Evolutionary conservation across 2,113 vertebrate genomes (phyloP), one percentile per base, ranked within the genome.

Genomic region (Chionomys nivalis): DNA sequence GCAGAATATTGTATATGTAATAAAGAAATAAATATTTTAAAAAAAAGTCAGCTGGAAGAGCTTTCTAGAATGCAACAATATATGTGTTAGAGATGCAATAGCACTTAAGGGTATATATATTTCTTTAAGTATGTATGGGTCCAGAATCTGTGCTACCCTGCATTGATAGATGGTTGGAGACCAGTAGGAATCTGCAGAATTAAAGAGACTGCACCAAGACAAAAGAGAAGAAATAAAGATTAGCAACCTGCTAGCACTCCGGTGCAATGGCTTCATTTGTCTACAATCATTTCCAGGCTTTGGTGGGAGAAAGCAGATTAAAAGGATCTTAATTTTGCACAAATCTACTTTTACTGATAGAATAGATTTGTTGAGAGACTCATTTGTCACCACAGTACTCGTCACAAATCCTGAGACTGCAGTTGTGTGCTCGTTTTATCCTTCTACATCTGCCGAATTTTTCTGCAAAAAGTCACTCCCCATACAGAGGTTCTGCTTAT

Each of bases 11-110:
- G 2, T 13, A 52, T n/a, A n/a, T n/a, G n/a, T n/a, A 49, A 49
- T 49, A 49, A 49, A 49, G 10, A 49, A 49, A 49, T 49, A 49
- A 49, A 49, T 49, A 12, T 49, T 52, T 52, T 49, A 9, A 49
- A 13, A 90, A 11, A 96, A 95, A 77, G 90, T 96, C 95, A 90
- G 36, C 94, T 93, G 89, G 58, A 89, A 92, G 96, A 96, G 96
- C 94, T 98, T 93, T 96, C 9, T 5, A 76, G 91, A 81, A 88
- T 95, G 96, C 76, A 52, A 73, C 87, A 93, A 94, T 44, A 65
- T 3, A 93, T n/a, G 13, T 85, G 26, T 24, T n/a, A 77, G 42
- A 90, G 42, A 10, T 87, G 65, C 33, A 47, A 23, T 24, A 95
- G 75, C 72, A 94, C 31, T 96, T 94, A 92, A 85, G 91, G 58